Base-by-base conservation (phyloP, 1,140 invertebrate genomes). In the Drosophila ogumai region DNA sequence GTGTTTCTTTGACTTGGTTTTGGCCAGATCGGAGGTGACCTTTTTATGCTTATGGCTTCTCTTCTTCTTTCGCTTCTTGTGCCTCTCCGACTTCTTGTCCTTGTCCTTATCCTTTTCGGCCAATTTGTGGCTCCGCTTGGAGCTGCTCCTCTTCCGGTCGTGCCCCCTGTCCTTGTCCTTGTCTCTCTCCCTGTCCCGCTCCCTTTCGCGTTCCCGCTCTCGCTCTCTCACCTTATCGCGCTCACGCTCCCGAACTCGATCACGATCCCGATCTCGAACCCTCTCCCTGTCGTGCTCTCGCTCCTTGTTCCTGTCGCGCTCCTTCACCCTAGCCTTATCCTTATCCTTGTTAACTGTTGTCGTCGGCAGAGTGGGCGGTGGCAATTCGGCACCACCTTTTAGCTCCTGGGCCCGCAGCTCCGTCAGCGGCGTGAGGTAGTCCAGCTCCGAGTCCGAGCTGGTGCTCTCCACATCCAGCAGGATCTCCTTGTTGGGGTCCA, bases 381-480 rank as follows among this genome's bases (percentile, higher is more conserved):
- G 96, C 96, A 69, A 94, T 93, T 61, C 71, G 94, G 94, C 59
- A 36, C 82, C 67, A 19, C 68, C 49, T 55, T 90, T 88, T 1
- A 98, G 90, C 91, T 98, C 97, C 59, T 96, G 94, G 71, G 97
- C 96, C 40, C 96, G 93, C 49, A 98, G 92, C 67, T 95, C 95
- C 32, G 96, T 97, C 17, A 98, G 91, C 12, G 97, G 97, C 5
- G 97, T 98, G 1, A 95, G 93, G 92, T 96, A 97, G 64, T 98
- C 96, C 63, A 97, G 95, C 61, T 97, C 96, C 43, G 95, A 95
- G 76, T 98, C 97, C 74, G 97, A 98, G 58, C 98, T 99, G 15
- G 98, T 99, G 82, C 97, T 98, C 82, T 97, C 98, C 3, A 99
- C 97, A 93, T 99, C 98, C 60, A 99, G 92, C 3, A 99, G 96